Evolutionary conservation across 64 coral and sea anemone genomes (phyloP), one percentile per base, ranked within the genome.

Genomic region (Trachythela sp.): DNA sequence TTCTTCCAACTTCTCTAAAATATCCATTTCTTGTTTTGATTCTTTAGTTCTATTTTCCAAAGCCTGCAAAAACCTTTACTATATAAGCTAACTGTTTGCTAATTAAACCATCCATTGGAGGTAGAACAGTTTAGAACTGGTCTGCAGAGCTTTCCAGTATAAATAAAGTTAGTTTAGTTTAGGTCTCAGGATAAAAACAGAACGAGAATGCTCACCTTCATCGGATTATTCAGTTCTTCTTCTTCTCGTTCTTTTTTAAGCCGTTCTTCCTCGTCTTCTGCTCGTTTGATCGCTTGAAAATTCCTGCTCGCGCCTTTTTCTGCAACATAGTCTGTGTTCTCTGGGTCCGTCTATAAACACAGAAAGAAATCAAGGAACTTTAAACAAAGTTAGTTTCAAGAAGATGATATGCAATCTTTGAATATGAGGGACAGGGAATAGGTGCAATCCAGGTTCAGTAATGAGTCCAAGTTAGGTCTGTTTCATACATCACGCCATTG

Each of bases 1-100:
- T 41, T 99, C 96, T 86, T 95, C 96, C 32, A 99, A 84, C 49
- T 99, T 99, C 70, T 99, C 96, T 85, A 99, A 86, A 48, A 99
- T 99, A 36, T 99, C 96, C 96, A 99, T 99, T 83, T 99, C 96
- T 36, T 99, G 96, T 95, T 95, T 99, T 15, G 96, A 99, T 51
- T 99, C 96, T 71, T 95, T 94, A 13, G 96, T 99, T 75, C 96
- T 91, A 83, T 95, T 99, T 54, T 99, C 96, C 40, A 99, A 84
- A 54, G 96, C 96, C 96, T 99, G 13, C 52, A 60, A 59, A 70
- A 75, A 36, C 20, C 22, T 60, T 27, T 60, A 59, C 77, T 45
- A 9, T 24, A 76, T 15, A 29, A 50, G 13, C 2, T 18, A 9
- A 14, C 41, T 56, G 40, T 32, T 24, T 9, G 15, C 39, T 35